Percentiles rank a stretch among this genome's conserved stretches.
These are phyloP conservation scores for Gila robusta DNA, from an alignment of 2,797 vertebrate genomes.

Conservation along the genomic window DNA sequence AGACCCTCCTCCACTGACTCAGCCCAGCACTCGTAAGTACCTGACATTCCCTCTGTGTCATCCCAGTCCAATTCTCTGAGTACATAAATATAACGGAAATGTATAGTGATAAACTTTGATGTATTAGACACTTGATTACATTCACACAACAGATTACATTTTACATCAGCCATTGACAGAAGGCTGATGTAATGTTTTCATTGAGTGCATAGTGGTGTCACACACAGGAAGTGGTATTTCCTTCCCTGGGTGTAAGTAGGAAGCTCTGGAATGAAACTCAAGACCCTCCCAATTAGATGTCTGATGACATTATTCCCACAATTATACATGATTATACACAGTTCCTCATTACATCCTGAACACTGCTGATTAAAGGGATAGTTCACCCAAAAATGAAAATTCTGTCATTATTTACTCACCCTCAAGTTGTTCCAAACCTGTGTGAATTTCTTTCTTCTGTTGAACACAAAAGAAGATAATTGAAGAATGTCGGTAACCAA, in stretches of 20 bases:
- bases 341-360: neutral
- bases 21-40: constrained; percentile 86
- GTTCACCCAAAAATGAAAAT: no score
- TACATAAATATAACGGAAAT: constrained; percentile 14
- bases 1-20: constrained; percentile 88
- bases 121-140: neutral
- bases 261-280: constrained; percentile 63
- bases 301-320: constrained; percentile 18
- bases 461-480: no score
- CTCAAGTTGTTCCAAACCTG: no score
- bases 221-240: constrained; percentile 76
- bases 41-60: neutral
- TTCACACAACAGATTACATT: neutral
- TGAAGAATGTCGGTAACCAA: no score
- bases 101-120: neutral
- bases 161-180: neutral
- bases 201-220: constrained; percentile 56
- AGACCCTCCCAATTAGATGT: neutral
- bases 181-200: constrained; percentile 46
- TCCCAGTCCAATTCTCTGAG: neutral
- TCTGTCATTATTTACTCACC: no score
- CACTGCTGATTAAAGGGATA: neutral
- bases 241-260: constrained; percentile 76
- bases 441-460: no score
- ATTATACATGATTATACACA: neutral